Conservation (phyloP, 1,140 invertebrate genomes). For the Drosophila serrata region DNA sequence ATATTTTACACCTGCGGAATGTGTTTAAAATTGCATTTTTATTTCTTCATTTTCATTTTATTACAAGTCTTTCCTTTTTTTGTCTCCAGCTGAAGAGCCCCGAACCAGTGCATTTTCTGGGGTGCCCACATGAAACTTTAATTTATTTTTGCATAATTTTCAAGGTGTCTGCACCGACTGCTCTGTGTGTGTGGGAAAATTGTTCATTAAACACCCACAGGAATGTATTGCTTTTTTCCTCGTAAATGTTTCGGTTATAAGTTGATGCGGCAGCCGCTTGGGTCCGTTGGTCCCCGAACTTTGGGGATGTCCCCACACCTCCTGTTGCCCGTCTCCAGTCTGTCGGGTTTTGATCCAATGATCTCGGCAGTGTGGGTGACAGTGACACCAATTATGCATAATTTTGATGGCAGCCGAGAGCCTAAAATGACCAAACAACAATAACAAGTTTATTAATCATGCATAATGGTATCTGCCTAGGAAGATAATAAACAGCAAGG, state of each 20-base stretch:
- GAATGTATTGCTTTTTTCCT: slow-evolving; percentile 17
- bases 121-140: slow-evolving; percentile 43
- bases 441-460: slow-evolving; percentile 68
- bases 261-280: slow-evolving; percentile 12
- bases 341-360: slow-evolving; percentile 12
- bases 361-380: slow-evolving; percentile 18
- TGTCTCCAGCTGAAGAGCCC: not conserved
- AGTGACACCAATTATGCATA: slow-evolving; percentile 77
- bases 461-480: slow-evolving; percentile 43
- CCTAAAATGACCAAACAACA: slow-evolving; percentile 22
- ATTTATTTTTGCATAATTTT: slow-evolving; percentile 49
- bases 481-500: slow-evolving; percentile 48
- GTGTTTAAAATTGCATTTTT: slow-evolving; percentile 59
- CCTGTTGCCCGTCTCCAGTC: not conserved
- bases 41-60: slow-evolving; percentile 13
- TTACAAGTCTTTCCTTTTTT: not conserved
- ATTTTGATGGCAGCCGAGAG: slow-evolving; percentile 58
- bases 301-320: slow-evolving; percentile 2
- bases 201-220: slow-evolving; percentile 54
- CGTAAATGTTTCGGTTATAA: slow-evolving; percentile 32
- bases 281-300: not conserved
- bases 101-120: slow-evolving; percentile 5
- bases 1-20: slow-evolving; percentile 38
- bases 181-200: slow-evolving; percentile 14
- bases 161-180: slow-evolving; percentile 16